Evolutionary conservation across 2,888 invertebrate genomes (phyloP).

Genomic region (Eudemis profundana): DNA sequence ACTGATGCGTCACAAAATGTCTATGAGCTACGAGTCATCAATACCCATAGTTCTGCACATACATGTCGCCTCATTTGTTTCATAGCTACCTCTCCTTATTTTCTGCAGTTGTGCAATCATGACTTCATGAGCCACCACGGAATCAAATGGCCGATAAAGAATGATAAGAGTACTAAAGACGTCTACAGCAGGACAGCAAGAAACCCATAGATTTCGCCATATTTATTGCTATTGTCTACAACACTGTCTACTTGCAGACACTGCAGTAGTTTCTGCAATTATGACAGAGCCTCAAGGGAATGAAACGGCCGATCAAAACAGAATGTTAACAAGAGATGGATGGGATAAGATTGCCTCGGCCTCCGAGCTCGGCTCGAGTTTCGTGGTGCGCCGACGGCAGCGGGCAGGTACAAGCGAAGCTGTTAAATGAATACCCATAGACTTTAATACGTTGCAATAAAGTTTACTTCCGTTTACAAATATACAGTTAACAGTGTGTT

Average conservation of each 20-base stretch:
- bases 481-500: too few species aligned
- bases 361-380: slow-evolving; percentile 24
- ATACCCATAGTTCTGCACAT: too few species aligned
- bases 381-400: slow-evolving; percentile 11
- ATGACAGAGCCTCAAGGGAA: not conserved
- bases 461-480: too few species aligned
- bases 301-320: slow-evolving; percentile 1
- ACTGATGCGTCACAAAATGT: not conserved
- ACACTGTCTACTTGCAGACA: too few species aligned
- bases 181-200: not conserved
- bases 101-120: not conserved
- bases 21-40: not conserved
- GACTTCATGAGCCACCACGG: too few species aligned
- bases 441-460: too few species aligned
- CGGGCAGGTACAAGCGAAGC: not conserved
- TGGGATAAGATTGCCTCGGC: slow-evolving; percentile 19
- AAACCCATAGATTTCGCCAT: not conserved
- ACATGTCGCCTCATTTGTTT: slow-evolving; percentile 1
- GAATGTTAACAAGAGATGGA: slow-evolving; percentile 10
- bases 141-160: not conserved
- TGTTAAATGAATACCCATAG: too few species aligned
- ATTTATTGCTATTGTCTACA: not conserved
- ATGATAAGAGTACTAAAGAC: not conserved
- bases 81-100: not conserved
- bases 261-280: not conserved